These are phyloP conservation scores for Coelinius sp. DNA, from an alignment of 2,888 invertebrate species.

Conservation along the genomic window DNA sequence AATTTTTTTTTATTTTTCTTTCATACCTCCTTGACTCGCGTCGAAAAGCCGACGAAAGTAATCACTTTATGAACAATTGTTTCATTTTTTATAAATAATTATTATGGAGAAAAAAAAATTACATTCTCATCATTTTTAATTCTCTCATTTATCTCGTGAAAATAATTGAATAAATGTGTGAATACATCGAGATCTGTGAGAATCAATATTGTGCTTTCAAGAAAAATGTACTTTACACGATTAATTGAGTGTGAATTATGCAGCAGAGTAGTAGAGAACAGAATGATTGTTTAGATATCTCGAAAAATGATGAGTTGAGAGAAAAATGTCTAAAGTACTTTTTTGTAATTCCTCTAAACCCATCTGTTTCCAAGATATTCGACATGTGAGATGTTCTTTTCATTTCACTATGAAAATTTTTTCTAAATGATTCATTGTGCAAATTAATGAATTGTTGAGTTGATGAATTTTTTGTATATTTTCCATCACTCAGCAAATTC, in stretches of 20 bases:
- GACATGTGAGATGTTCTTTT: not conserved
- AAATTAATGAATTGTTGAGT: not conserved
- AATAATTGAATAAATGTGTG: constrained; percentile 16
- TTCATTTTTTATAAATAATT: not conserved
- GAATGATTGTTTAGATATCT: no score
- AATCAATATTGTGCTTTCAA: not conserved
- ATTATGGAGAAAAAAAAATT: not conserved
- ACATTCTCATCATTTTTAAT: not conserved
- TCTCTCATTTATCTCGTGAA: constrained; percentile 2
- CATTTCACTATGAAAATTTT: no score
- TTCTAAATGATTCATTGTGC: not conserved
- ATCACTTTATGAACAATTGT: constrained; percentile 1
- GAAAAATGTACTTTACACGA: not conserved
- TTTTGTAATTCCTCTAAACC: no score
- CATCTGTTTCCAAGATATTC: no score
- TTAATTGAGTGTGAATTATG: not conserved
- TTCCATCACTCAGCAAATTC: not conserved
- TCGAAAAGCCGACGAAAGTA: not conserved
- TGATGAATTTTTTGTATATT: not conserved
- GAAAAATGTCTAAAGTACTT: no score
- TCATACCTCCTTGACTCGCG: not conserved
- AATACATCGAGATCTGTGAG: constrained; percentile 18
- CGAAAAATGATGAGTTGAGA: no score
- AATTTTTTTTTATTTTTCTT: constrained; percentile 2
- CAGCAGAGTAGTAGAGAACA: not conserved